Conservation (phyloP, 2,797 vertebrate genomes). For the Aplochiton taeniatus region DNA sequence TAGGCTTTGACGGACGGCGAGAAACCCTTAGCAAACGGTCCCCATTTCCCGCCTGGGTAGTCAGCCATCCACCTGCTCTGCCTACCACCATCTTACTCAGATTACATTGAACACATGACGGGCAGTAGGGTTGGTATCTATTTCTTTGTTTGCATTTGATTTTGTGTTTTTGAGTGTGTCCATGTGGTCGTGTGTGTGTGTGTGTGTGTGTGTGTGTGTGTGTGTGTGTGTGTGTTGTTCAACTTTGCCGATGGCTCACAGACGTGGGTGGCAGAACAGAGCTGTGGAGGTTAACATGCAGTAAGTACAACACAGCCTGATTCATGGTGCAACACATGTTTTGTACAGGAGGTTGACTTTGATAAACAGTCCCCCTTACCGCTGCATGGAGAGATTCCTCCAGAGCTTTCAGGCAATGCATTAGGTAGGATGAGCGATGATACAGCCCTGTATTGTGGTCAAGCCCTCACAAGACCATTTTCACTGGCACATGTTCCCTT, state of each 20-base stretch:
- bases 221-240: conserved; percentile 13
- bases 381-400: conserved; percentile 11
- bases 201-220: conserved; percentile 25
- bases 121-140: no score
- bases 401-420: neutral
- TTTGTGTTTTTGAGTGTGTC: neutral
- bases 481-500: no score
- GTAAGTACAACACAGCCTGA: neutral
- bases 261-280: conserved; percentile 2
- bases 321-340: conserved; percentile 17
- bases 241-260: neutral
- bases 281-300: neutral
- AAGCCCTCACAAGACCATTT: no score
- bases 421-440: neutral
- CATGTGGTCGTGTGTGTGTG: conserved; percentile 4
- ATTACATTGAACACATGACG: no score
- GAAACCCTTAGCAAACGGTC: neutral
- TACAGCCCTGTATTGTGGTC: no score
- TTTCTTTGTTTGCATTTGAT: no score
- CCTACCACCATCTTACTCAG: conserved; percentile 15
- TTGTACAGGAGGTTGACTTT: conserved; percentile 11
- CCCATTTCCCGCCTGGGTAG: neutral
- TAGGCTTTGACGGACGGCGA: neutral
- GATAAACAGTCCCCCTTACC: conserved; percentile 1
- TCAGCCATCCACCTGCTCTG: neutral